phyloP scores from a whole-genome alignment of 1,140 invertebrate species.

The Temnothorax nylanderi region DNA sequence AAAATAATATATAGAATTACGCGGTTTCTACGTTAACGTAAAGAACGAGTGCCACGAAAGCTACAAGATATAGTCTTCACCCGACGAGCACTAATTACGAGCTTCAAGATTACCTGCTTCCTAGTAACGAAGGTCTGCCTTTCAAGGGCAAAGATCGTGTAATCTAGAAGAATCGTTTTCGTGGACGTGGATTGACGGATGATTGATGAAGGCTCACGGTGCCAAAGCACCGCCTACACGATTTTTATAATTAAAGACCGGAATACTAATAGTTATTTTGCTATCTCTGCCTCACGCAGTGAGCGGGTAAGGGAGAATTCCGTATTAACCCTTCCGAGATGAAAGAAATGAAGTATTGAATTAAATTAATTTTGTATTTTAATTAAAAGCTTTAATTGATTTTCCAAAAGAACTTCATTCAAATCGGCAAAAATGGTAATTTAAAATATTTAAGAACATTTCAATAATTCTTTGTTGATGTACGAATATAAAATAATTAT shows the following conservation, averaged over 20 bases:
- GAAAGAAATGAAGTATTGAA: conserved; percentile 27
- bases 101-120: conserved; percentile 50
- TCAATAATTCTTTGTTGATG: not conserved
- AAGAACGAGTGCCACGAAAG: not conserved
- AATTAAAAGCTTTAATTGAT: conserved; percentile 43
- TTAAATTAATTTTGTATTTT: conserved; percentile 57
- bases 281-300: not conserved
- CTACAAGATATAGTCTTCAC: conserved; percentile 46
- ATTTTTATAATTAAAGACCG: conserved; percentile 72
- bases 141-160: conserved; percentile 63
- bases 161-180: conserved; percentile 52
- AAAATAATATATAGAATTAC: conserved; percentile 31
- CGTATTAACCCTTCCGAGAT: conserved; percentile 18
- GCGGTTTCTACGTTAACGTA: conserved; percentile 29
- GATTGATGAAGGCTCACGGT: conserved; percentile 69
- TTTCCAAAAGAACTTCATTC: not conserved
- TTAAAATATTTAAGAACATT: not conserved
- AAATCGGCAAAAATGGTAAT: not conserved
- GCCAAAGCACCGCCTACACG: conserved; percentile 68
- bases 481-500: not conserved
- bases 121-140: conserved; percentile 42
- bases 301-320: not conserved
- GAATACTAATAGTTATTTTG: conserved; percentile 67
- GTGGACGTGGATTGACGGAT: conserved; percentile 64
- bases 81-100: conserved; percentile 32